Evolutionary conservation across 2,797 vertebrate genomes (phyloP), one percentile per base, ranked within the genome.

Genomic region (Tiaroga cobitis): DNA sequence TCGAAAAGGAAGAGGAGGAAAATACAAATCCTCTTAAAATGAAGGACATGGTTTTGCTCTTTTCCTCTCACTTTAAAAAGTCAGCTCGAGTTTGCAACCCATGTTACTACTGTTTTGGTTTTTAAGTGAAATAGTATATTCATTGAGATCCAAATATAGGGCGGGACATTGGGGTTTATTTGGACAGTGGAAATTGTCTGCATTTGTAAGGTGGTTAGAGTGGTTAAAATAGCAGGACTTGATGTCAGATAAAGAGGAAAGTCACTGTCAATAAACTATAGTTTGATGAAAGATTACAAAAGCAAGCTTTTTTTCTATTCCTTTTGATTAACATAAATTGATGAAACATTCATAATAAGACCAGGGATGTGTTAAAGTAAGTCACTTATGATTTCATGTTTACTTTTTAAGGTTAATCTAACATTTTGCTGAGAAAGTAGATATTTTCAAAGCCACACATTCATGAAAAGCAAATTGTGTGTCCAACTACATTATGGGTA

Each of bases 11-110:
- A 26, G 26, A 15, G 11, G 37, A 74, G 32, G 65, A 73, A 43
- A 82, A 63, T 39, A 61, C 39, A 61, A 74, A 59, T 70, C 54
- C 78, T 80, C 78, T 67, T 67, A 49, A 80, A 70, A 34, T 41
- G 26, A 65, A 24, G 39, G 81, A 69, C 39, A 46, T 37, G 29
- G 59, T 26, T 34, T 80, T 67, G n/a, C 51, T 84, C n/a, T 54
- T 67, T 81, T n/a, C 74, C 26, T 41, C 46, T 26, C 10, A 69
- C 61, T 43, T 59, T 54, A 76, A 54, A 61, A 83, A 63, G 19
- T 80, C 39, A 37, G 41, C 8, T n/a, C 5, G 18, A 83, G 5
- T 82, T 63, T 49, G 59, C 56, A 37, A 37, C 11, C 15, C 19
- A 34, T 74, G 13, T 43, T 61, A 46, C 39, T 63, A 16, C 29